A percentile compares a stretch with the other conserved stretches of the same genome.
These are phyloP conservation scores for Tinea trinotella DNA, from an alignment of 2,888 invertebrate genomes.

Conservation along the genomic window DNA sequence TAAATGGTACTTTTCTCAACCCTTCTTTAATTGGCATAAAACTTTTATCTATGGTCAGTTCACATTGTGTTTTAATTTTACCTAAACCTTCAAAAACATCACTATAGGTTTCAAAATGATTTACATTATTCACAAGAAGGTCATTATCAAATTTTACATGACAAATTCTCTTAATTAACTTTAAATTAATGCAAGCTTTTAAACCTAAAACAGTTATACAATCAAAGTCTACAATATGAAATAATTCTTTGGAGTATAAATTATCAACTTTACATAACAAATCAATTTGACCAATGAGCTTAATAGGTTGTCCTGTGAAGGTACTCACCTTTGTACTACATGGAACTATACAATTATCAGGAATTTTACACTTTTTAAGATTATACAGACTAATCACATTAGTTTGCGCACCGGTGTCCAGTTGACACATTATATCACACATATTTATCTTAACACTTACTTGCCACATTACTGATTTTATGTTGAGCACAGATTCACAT, in stretches of 20 bases:
- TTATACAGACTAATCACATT: neutral
- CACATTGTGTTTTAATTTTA: neutral
- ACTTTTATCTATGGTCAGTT: neutral
- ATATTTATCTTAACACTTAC: neutral
- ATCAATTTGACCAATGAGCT: neutral
- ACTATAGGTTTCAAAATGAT: neutral
- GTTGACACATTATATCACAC: neutral
- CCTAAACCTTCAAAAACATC: constrained; percentile 6
- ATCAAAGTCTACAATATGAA: neutral
- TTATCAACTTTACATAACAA: neutral
- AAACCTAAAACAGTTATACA: neutral
- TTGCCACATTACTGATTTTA: too few species aligned
- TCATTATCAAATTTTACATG: neutral
- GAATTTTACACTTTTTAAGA: neutral
- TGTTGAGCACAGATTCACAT: too few species aligned
- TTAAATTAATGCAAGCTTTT: neutral
- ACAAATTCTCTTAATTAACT: neutral
- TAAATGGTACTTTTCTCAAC: constrained; percentile 12
- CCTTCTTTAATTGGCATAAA: constrained; percentile 1
- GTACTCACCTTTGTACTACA: neutral
- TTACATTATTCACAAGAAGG: neutral
- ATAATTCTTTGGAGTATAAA: neutral
- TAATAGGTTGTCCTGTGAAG: neutral
- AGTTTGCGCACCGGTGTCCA: neutral
- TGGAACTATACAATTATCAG: neutral